Conservation (phyloP, 2,113 vertebrate genomes). For the Acrocephalus arundinaceus region DNA sequence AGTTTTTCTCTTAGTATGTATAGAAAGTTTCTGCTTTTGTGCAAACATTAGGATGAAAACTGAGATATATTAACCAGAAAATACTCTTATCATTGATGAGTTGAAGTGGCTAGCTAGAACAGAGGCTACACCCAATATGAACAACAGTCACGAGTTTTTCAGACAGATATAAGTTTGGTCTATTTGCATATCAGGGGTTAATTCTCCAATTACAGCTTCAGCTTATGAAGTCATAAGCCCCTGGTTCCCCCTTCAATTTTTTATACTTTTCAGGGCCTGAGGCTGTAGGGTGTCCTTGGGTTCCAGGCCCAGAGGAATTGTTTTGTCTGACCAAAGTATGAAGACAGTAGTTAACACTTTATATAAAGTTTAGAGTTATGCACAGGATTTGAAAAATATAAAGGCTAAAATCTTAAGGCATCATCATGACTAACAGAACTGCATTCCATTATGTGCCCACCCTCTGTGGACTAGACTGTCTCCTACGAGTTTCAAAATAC, state of each 20-base stretch:
- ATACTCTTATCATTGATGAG: not conserved
- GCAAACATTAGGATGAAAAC: not conserved
- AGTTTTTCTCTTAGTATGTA: not conserved
- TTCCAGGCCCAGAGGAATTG: not conserved
- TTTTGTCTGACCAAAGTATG: not conserved
- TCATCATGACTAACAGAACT: not conserved
- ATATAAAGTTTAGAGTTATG: too few relatives aligned
- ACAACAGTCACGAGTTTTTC: rapidly evolving
- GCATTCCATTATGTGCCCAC: not conserved
- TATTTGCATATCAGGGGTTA: not conserved
- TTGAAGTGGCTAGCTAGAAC: not conserved
- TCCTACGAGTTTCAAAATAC: not conserved
- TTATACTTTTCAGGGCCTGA: not conserved
- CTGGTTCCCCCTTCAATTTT: not conserved
- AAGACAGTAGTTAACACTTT: not conserved
- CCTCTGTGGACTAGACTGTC: not conserved
- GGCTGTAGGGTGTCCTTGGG: not conserved
- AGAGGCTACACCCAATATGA: not conserved
- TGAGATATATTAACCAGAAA: not conserved
- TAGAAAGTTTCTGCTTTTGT: not conserved
- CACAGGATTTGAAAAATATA: not conserved
- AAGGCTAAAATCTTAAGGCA: not conserved
- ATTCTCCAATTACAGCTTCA: not conserved
- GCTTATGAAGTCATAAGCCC: too few relatives aligned
- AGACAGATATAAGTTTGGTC: not conserved